Evolutionary conservation across 2,113 vertebrate genomes (phyloP).

Genomic region (Perca schrenkii): DNA sequence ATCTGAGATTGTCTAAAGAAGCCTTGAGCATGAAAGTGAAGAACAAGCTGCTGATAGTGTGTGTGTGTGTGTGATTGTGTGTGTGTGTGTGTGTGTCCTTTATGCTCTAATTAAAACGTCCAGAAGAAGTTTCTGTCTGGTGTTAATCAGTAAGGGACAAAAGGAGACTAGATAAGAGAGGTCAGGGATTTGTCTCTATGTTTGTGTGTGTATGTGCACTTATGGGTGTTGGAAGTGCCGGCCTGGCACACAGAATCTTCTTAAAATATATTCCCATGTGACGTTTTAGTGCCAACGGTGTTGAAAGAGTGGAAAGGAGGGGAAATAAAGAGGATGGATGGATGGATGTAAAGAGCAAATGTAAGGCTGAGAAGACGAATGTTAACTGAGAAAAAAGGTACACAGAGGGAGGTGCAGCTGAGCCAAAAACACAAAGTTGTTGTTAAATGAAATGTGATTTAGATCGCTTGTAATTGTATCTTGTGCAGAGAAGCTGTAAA

Average conservation of each 20-base stretch:
- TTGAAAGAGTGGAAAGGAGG: background rate
- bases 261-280: slow-evolving; percentile 30
- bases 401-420: background rate
- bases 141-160: slow-evolving; percentile 46
- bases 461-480: background rate
- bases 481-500: slow-evolving; percentile 1
- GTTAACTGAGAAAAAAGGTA: background rate
- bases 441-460: background rate
- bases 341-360: background rate
- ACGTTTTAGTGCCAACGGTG: slow-evolving; percentile 6
- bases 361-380: background rate
- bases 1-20: slow-evolving; percentile 54
- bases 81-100: slow-evolving; percentile 23
- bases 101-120: slow-evolving; percentile 70
- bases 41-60: slow-evolving; percentile 29
- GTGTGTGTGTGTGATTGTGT: slow-evolving; percentile 30
- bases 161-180: slow-evolving; percentile 50
- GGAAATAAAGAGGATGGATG: background rate
- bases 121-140: slow-evolving; percentile 47
- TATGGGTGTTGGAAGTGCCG: slow-evolving; percentile 3
- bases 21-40: slow-evolving; percentile 26
- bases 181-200: slow-evolving; percentile 27
- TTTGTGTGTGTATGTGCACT: background rate
- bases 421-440: background rate
- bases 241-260: slow-evolving; percentile 13